Evolutionary conservation across 2,113 vertebrate genomes (phyloP), one percentile per base, ranked within the genome.

Genomic region (Cercocebus atys): DNA sequence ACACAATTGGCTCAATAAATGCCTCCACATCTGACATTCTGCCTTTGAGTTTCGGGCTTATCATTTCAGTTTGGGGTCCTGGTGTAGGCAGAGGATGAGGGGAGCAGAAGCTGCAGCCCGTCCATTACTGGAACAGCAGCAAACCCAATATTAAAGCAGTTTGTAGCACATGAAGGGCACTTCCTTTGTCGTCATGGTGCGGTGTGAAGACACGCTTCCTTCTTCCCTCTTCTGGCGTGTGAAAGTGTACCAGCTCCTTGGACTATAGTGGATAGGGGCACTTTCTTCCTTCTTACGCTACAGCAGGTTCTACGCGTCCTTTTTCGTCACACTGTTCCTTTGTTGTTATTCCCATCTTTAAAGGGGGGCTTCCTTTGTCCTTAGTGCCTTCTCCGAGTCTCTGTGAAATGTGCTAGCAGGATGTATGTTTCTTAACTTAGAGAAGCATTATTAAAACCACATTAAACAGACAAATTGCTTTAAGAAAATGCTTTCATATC

Each of bases 171-270:
- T 3, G 25, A 32, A 45, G 75, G 27, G 30, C 75, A 3, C 16
- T 5, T 47, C 75, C 75, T 50, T 10, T 32, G 40, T 9, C 5
- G 43, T 47, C 14, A 45, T 0, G 27, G 40, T 13, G 4, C 40
- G 2, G 25, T 3, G 10, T 25, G 40, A 16, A 76, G 40, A 40
- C 14, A 14, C 6, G 1, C 6, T 30, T 27, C 11, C 23, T 45
- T 30, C 40, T n/a, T 70, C 30, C 18, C 8, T 2, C 3, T 30
- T 4, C 73, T 8, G 0, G 40, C 16, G 73, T 14, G 6, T 1
- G 73, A 30, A 43, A 3, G 23, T 13, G 40, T 6, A 13, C 22
- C 22, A 2, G n/a, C 22, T 12, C 10, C 72, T 76, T 30, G 14
- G 13, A 68, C 32, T 35, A 17, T 3, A 35, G 32, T 9, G 35